Conservation (phyloP, 35 echinoderm and acorn worm genomes). For the Strongylocentrotus purpuratus region DNA sequence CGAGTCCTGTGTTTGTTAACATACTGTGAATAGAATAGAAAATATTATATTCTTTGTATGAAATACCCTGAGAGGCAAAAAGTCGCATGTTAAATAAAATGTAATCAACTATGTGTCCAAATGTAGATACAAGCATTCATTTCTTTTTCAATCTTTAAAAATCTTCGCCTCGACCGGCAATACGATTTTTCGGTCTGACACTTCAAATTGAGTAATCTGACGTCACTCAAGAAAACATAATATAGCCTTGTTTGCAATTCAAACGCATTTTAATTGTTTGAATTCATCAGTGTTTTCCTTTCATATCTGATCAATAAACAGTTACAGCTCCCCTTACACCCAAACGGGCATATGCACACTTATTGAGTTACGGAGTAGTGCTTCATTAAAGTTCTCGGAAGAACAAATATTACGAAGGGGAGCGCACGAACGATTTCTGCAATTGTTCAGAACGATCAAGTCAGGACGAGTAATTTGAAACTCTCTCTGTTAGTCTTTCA, state of each 20-base stretch:
- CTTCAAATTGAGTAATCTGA: not conserved
- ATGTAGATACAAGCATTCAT: not conserved
- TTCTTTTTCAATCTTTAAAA: not conserved
- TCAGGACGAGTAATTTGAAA: constrained; percentile 8
- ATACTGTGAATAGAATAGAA: too few relatives aligned
- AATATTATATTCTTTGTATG: too few relatives aligned
- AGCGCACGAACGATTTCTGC: not conserved
- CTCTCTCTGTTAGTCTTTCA: not conserved
- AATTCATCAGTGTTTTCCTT: not conserved
- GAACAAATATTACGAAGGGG: not conserved
- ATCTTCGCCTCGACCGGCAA: not conserved
- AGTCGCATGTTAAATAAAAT: not conserved
- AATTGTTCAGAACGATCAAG: not conserved
- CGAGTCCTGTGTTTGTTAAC: not conserved
- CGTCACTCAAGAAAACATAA: not conserved
- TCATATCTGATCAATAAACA: constrained; percentile 19
- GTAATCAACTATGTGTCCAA: not conserved
- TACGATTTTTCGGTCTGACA: not conserved
- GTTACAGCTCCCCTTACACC: constrained; percentile 5
- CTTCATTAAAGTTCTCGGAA: constrained; percentile 21
- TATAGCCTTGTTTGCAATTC: not conserved
- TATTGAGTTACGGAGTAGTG: constrained; percentile 7
- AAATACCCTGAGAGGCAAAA: too few relatives aligned
- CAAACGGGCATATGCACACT: constrained; percentile 22
- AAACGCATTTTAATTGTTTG: not conserved